Evolutionary conservation across 2,797 vertebrate genomes (phyloP).

Genomic region (Mus spretus): DNA sequence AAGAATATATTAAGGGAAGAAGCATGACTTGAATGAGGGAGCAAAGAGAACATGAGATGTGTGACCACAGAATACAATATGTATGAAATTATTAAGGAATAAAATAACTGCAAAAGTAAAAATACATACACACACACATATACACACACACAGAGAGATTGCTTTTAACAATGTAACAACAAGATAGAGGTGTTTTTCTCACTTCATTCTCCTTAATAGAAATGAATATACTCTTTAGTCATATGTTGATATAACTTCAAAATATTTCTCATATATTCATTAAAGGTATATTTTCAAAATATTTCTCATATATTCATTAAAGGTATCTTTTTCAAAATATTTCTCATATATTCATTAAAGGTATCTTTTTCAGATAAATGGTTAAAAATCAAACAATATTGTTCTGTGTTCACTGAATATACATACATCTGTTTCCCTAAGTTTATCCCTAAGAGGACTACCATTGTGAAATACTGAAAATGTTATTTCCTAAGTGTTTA

Average conservation of each 20-base stretch:
- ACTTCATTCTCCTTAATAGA: not conserved
- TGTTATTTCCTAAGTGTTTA: not conserved
- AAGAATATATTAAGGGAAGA: not conserved
- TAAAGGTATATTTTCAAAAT: not conserved
- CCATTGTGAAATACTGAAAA: slow-evolving; percentile 6
- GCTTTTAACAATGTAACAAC: not conserved
- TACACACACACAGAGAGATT: no score
- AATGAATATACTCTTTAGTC: not conserved
- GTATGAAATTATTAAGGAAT: not conserved
- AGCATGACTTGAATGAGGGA: not conserved
- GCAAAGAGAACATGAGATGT: not conserved
- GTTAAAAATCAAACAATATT: not conserved
- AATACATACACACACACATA: no score
- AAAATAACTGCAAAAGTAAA: not conserved
- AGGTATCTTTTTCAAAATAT: not conserved
- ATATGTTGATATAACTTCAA: not conserved
- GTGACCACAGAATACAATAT: not conserved
- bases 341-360: not conserved
- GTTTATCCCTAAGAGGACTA: not conserved
- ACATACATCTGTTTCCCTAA: not conserved
- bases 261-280: no score
- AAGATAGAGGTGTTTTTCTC: not conserved
- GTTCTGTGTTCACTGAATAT: not conserved
- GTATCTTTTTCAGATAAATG: not conserved
- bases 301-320: not conserved